phyloP scores from a whole-genome alignment of 1,140 invertebrate genomes.

The Mactra quadrangularis region DNA sequence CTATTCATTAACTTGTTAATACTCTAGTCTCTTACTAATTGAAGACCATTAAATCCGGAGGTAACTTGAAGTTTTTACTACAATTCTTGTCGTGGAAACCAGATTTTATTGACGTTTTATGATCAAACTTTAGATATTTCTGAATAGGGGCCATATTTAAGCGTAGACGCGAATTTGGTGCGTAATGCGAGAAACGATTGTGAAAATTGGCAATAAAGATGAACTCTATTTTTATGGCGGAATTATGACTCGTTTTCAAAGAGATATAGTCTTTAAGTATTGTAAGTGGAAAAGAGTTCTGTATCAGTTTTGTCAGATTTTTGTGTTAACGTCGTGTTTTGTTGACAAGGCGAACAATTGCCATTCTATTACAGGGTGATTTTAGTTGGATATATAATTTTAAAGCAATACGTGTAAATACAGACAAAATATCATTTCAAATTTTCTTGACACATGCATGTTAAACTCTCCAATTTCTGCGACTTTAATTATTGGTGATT shows the following conservation, averaged over 20 bases:
- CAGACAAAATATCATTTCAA: constrained; percentile 41
- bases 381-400: constrained; percentile 38
- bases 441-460: constrained; percentile 41
- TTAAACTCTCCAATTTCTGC: neutral
- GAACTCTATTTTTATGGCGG: constrained; percentile 28
- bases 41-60: constrained; percentile 35
- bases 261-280: constrained; percentile 23
- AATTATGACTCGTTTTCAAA: constrained; percentile 22
- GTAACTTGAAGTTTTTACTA: constrained; percentile 42
- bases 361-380: neutral
- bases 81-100: constrained; percentile 6
- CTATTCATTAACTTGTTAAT: constrained; percentile 58
- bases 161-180: constrained; percentile 22
- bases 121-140: constrained; percentile 33
- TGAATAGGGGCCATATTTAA: constrained; percentile 41
- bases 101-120: constrained; percentile 55
- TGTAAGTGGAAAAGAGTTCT: neutral
- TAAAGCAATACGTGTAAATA: constrained; percentile 51
- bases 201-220: constrained; percentile 56
- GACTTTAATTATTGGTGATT: no score
- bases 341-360: constrained; percentile 7
- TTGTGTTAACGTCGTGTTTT: constrained; percentile 50
- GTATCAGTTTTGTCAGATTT: constrained; percentile 57
- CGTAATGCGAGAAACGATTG: constrained; percentile 56
- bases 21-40: constrained; percentile 48